Base-by-base conservation (phyloP, 2,113 vertebrate species). In the Asarcornis scutulata region DNA sequence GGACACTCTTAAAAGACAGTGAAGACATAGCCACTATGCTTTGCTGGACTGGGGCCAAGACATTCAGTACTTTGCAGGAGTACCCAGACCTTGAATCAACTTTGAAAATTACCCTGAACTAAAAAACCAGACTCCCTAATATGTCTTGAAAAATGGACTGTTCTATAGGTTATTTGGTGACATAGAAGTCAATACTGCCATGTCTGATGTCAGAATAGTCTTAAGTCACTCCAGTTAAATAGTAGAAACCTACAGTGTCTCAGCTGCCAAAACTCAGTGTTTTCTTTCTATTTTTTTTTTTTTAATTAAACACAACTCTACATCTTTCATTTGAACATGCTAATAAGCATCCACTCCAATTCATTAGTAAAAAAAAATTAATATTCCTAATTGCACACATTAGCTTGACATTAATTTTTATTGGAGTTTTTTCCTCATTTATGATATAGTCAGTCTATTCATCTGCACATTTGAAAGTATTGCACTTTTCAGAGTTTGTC, bases 401-500 rank as follows among this genome's bases (percentile, higher is more conserved):
- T 56, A 96, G 16, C 29, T 71, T 93, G 78, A 91, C 0, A 0
- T 72, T 79, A 48, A 63, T 92, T 96, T 96, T 95, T 89, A 67
- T 13, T 81, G 74, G 56, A 71, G 20, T 77, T 93, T 89, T 89
- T 89, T 95, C 89, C 59, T 92, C 40, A 6, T 85, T 53, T 84
- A 38, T 74, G 64, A 78, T 95, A 93, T 89, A 95, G 93, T 92
- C 91, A 68, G 55, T 76, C 91, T 95, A 86, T 96, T 98, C 96
- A 91, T 82, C 48, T 79, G 96, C 93, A 98, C 97, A 93, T 97
- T 90, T 96, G 89, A 94, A 92, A 90, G 66, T 81, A 48, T n/a
- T 71, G 80, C 60, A 42, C 67, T 42, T 89, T 96, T 94, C 79
- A 85, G 44, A 96, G 91, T 98, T 98, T 97, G 96, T 98, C 97